These are phyloP conservation scores for Cepaea nemoralis DNA, from an alignment of 1,140 invertebrate species.

Conservation along the genomic window DNA sequence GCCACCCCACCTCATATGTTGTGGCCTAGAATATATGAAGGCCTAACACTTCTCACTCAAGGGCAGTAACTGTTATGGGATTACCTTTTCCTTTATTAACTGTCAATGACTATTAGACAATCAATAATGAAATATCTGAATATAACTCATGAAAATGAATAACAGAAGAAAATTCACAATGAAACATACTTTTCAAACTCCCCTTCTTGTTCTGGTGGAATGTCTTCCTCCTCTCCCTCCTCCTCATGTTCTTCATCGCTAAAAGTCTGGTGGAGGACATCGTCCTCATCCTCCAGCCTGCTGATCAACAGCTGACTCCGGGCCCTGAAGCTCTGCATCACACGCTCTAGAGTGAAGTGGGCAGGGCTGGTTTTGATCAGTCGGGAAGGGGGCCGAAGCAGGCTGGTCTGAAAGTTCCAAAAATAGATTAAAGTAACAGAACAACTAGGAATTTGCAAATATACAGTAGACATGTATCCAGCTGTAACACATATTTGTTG, in stretches of 20 bases:
- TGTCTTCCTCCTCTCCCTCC: conserved; percentile 12
- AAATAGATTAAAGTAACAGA: neutral
- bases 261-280: conserved; percentile 69
- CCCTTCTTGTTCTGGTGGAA: neutral
- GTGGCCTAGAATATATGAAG: too few species aligned
- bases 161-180: neutral
- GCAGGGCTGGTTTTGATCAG: conserved; percentile 71
- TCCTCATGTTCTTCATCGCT: conserved; percentile 53
- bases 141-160: too few species aligned
- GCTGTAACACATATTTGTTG: neutral
- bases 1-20: too few species aligned
- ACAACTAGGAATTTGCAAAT: neutral
- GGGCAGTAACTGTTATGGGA: too few species aligned
- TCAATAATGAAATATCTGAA: too few species aligned
- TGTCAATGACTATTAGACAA: too few species aligned
- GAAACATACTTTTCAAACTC: conserved; percentile 25
- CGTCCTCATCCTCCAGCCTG: conserved; percentile 69
- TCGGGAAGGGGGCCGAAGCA: conserved; percentile 59
- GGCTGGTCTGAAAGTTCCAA: neutral
- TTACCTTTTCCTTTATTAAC: too few species aligned
- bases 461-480: neutral
- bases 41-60: too few species aligned
- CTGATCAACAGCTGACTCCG: conserved; percentile 69
- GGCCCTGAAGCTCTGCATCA: conserved; percentile 72
- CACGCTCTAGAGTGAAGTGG: conserved; percentile 67